phyloP scores from a whole-genome alignment of 2,888 invertebrate species.

The Malthinus flaveolus region DNA sequence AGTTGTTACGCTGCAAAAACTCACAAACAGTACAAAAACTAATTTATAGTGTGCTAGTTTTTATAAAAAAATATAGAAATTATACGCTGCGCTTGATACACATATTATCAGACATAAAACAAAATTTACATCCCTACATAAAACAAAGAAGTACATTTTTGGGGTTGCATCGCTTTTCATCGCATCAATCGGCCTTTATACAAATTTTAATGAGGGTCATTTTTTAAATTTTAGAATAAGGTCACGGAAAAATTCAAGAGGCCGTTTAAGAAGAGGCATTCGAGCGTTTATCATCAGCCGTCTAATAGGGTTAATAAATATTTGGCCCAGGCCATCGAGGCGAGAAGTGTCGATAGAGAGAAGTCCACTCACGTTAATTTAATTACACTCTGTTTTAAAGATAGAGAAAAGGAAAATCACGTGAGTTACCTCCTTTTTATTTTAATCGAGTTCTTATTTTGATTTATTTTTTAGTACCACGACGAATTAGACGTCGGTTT shows the following conservation, averaged over 20 bases:
- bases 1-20: too few relatives aligned
- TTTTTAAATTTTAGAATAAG: constrained; percentile 67
- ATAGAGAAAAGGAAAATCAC: constrained; percentile 80
- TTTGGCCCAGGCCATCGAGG: constrained; percentile 88
- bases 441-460: neutral
- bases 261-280: constrained; percentile 85
- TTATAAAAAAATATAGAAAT: too few relatives aligned
- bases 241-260: constrained; percentile 86
- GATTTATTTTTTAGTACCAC: constrained; percentile 69
- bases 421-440: constrained; percentile 52
- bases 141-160: constrained; percentile 8
- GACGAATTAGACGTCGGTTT: constrained; percentile 85
- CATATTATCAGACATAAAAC: neutral
- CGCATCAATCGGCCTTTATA: neutral
- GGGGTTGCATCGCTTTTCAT: constrained; percentile 12
- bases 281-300: constrained; percentile 85
- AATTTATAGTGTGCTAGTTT: too few relatives aligned
- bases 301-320: constrained; percentile 91
- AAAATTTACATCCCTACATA: constrained; percentile 5
- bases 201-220: neutral
- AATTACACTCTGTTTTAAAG: constrained; percentile 83
- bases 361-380: constrained; percentile 88
- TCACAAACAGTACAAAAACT: too few relatives aligned
- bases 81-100: too few relatives aligned
- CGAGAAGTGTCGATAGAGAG: constrained; percentile 86